phyloP scores from a whole-genome alignment of 2,797 vertebrate genomes.

The Rhadinocentrus ornatus region DNA sequence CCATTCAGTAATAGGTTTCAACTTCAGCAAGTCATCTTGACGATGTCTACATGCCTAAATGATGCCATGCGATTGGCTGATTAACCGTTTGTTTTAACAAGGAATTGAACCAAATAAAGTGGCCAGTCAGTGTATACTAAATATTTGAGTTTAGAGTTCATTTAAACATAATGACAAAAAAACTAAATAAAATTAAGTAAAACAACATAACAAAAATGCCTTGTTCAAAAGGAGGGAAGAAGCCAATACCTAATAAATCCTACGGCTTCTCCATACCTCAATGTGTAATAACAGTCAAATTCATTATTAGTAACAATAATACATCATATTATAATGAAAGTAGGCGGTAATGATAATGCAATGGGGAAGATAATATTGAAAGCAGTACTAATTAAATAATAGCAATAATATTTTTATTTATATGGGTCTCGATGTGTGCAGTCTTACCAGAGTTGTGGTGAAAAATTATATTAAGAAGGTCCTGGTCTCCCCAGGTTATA shows the following conservation, averaged over 20 bases:
- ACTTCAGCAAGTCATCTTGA: background rate
- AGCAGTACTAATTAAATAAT: background rate
- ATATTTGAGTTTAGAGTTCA: too few relatives aligned
- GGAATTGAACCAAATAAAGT: too few relatives aligned
- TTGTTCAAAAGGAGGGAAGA: too few relatives aligned
- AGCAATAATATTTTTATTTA: background rate
- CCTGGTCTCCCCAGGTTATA: conserved; percentile 97
- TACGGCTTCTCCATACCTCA: too few relatives aligned
- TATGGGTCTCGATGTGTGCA: background rate
- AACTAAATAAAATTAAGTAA: too few relatives aligned
- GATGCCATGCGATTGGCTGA: too few relatives aligned
- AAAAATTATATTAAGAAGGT: conserved; percentile 95
- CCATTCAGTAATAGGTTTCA: background rate
- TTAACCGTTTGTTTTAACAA: too few relatives aligned
- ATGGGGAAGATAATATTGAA: background rate
- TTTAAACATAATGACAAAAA: too few relatives aligned
- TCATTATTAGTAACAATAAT: background rate
- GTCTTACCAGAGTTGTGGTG: conserved; percentile 92
- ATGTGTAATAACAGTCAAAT: background rate
- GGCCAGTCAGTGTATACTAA: too few relatives aligned
- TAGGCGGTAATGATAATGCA: background rate
- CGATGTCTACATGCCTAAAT: too few relatives aligned
- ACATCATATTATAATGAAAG: background rate
- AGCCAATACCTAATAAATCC: too few relatives aligned
- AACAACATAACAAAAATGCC: too few relatives aligned